Conservation (phyloP, 2,797 vertebrate species). For the Alfaro cultratus region DNA sequence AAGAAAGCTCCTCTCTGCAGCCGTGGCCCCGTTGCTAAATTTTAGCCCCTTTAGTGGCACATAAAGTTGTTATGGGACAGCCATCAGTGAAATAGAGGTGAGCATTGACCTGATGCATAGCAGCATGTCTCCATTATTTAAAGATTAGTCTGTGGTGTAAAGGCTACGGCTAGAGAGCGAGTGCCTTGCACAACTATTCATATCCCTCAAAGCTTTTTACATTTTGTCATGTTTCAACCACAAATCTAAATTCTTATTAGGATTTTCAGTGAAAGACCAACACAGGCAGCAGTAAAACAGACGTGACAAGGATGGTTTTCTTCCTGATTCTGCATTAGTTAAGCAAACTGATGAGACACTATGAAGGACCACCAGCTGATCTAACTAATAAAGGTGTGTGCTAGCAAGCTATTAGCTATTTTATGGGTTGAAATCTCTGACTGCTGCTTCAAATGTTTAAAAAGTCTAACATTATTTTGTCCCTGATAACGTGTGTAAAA, state of each 20-base stretch:
- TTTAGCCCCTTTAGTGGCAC: constrained; percentile 35
- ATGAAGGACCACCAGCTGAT: background rate
- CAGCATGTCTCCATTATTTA: constrained; percentile 11
- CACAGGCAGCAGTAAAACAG: background rate
- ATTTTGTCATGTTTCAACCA: background rate
- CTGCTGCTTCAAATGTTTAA: background rate
- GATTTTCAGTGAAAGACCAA: background rate
- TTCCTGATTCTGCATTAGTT: background rate
- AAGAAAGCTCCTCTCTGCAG: constrained; percentile 28
- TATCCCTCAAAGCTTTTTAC: background rate
- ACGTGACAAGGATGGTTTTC: background rate
- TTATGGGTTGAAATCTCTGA: background rate
- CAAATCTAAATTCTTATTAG: background rate
- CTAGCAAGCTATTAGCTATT: background rate
- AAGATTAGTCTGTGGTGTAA: background rate
- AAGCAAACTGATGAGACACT: background rate
- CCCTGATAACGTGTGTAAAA: background rate
- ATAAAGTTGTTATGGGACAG: constrained; percentile 38
- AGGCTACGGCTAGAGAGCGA: background rate
- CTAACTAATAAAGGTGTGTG: background rate
- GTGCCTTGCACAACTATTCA: background rate
- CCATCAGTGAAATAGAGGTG: constrained; percentile 25
- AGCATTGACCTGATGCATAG: constrained; percentile 28
- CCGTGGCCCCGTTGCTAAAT: constrained; percentile 34
- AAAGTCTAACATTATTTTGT: background rate